Percentiles rank a stretch among this genome's conserved stretches.
Evolutionary conservation across 2,888 invertebrate species (phyloP).

Genomic region (Synergus umbraculus): DNA sequence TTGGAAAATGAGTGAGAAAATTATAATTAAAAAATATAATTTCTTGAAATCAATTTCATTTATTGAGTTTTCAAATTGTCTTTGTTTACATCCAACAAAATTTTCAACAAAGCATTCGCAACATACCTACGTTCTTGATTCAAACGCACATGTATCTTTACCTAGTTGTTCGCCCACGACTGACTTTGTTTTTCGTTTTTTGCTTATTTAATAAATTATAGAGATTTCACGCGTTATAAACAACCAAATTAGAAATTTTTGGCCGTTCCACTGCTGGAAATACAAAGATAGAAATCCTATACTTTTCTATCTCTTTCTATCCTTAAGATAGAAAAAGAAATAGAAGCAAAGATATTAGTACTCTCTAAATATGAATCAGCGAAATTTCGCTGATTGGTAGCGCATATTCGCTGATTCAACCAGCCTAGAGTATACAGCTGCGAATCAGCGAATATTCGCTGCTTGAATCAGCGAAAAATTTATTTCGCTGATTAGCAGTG

Average conservation of each 20-base stretch:
- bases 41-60: conserved; percentile 39
- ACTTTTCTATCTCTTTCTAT: no score
- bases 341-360: no score
- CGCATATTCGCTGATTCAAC: no score
- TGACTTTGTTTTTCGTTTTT: conserved; percentile 44
- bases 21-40: not conserved
- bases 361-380: no score
- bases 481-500: no score
- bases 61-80: conserved; percentile 54
- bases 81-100: conserved; percentile 70
- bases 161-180: conserved; percentile 20
- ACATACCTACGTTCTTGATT: conserved; percentile 50
- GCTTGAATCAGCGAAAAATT: no score
- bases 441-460: no score
- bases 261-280: conserved; percentile 27
- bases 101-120: conserved; percentile 63
- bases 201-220: conserved; percentile 52
- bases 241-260: conserved; percentile 40
- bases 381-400: no score
- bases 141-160: conserved; percentile 2
- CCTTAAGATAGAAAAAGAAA: no score
- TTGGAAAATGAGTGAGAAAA: no score
- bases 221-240: conserved; percentile 45
- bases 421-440: no score
- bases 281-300: no score